Conservation (phyloP, 2,888 invertebrate species). For the Archaeoteleia sp. region DNA sequence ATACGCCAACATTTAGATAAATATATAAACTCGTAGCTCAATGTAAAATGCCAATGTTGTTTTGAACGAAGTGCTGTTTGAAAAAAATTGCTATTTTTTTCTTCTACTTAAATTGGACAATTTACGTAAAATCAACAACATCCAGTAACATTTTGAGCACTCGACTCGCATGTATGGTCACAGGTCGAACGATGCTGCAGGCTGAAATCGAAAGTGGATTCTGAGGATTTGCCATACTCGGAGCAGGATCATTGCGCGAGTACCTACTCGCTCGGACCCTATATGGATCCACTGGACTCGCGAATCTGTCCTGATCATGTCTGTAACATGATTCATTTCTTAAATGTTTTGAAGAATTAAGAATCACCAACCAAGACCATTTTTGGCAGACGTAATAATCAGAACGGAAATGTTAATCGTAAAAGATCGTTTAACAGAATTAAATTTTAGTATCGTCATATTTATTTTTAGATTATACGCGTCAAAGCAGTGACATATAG, state of each 20-base stretch:
- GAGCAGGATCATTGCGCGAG: slow-evolving; percentile 56
- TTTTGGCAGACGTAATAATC: slow-evolving; percentile 28
- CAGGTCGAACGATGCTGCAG: slow-evolving; percentile 52
- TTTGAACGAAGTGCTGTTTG: too few relatives aligned
- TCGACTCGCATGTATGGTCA: slow-evolving; percentile 41
- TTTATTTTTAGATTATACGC: too few relatives aligned
- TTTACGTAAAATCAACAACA: too few relatives aligned
- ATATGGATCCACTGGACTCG: slow-evolving; percentile 63
- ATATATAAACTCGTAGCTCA: too few relatives aligned
- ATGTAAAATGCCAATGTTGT: too few relatives aligned
- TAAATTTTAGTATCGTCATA: too few relatives aligned
- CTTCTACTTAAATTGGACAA: too few relatives aligned
- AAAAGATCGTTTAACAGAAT: slow-evolving; percentile 1
- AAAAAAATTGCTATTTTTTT: too few relatives aligned
- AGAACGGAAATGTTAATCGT: slow-evolving; percentile 12
- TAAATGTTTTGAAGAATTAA: slow-evolving; percentile 30
- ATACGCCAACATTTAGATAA: too few relatives aligned
- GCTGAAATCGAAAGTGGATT: slow-evolving; percentile 71
- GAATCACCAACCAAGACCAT: slow-evolving; percentile 19
- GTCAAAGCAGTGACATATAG: too few relatives aligned
- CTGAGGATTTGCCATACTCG: slow-evolving; percentile 66
- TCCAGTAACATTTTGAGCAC: slow-evolving; percentile 7
- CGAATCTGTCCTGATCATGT: slow-evolving; percentile 58
- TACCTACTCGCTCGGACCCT: slow-evolving; percentile 60
- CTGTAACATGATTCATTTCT: slow-evolving; percentile 58